Evolutionary conservation across 2,113 vertebrate species (phyloP).

Genomic region (Columba janthina): DNA sequence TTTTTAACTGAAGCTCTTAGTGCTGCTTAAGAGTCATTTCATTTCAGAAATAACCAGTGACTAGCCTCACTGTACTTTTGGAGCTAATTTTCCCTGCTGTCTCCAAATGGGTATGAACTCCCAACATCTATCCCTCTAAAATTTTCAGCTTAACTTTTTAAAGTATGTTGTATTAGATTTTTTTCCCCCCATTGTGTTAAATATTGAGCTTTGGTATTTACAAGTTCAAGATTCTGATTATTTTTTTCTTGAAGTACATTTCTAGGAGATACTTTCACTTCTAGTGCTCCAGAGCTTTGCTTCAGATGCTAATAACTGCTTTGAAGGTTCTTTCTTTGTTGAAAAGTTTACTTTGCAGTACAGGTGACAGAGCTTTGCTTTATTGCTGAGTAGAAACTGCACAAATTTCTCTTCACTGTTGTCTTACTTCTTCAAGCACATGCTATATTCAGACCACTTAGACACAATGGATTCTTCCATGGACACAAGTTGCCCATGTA

Average conservation of each 20-base stretch:
- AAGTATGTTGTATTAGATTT: not conserved
- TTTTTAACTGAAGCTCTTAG: conserved; percentile 44
- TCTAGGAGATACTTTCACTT: conserved; percentile 43
- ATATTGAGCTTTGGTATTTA: conserved; percentile 50
- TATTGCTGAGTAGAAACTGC: not conserved
- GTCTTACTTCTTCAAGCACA: not conserved
- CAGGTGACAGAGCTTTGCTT: conserved; percentile 1
- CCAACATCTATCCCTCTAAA: not conserved
- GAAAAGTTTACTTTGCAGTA: conserved; percentile 20
- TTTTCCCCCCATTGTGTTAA: conserved; percentile 20
- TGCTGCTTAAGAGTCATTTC: conserved; percentile 27
- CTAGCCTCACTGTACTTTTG: not conserved
- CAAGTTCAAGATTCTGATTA: conserved; percentile 31
- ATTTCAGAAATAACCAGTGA: not conserved
- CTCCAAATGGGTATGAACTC: conserved; percentile 24
- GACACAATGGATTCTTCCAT: not conserved
- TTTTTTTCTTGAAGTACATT: conserved; percentile 9
- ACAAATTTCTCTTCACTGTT: not conserved
- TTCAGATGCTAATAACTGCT: conserved; percentile 46
- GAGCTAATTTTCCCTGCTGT: conserved; percentile 43
- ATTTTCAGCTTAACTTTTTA: conserved; percentile 42
- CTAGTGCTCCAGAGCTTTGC: not conserved
- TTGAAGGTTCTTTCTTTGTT: not conserved
- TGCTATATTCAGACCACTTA: not conserved
- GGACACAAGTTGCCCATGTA: not conserved